Evolutionary conservation across 2,888 invertebrate genomes (phyloP).

Genomic region (Cyclophora albipunctata): DNA sequence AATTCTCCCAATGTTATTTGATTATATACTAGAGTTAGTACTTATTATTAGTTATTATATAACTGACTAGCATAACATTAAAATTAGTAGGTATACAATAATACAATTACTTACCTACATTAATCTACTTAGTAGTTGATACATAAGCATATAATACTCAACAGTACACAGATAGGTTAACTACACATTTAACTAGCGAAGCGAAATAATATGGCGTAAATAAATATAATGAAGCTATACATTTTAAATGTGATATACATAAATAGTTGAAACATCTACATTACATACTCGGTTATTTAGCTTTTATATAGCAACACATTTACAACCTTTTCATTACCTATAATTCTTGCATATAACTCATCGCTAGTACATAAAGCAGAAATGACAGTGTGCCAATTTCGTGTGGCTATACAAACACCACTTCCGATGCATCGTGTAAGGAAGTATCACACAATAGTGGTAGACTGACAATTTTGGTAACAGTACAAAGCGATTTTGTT

Average conservation of each 20-base stretch:
- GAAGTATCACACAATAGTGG: too few relatives aligned
- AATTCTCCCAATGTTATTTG: too few relatives aligned
- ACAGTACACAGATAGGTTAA: conserved; percentile 12
- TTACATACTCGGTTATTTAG: conserved; percentile 15
- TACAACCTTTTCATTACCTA: conserved; percentile 19
- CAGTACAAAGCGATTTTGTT: too few relatives aligned
- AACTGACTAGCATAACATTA: background rate
- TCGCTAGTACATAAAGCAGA: too few relatives aligned
- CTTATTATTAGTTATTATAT: too few relatives aligned
- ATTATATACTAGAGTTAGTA: background rate
- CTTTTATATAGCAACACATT: conserved; percentile 17
- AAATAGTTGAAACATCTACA: conserved; percentile 27
- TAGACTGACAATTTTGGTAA: too few relatives aligned
- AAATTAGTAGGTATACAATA: background rate
- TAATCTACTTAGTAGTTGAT: conserved; percentile 1
- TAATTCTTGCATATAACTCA: background rate
- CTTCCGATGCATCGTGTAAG: too few relatives aligned
- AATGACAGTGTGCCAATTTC: too few relatives aligned
- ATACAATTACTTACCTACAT: conserved; percentile 5
- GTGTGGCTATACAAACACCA: too few relatives aligned
- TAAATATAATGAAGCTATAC: conserved; percentile 41
- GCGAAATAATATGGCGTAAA: conserved; percentile 45
- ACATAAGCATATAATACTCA: conserved; percentile 48
- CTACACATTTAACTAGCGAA: conserved; percentile 24
- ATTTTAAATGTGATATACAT: conserved; percentile 41